Evolutionary conservation across 2,797 vertebrate species (phyloP), one percentile per base, ranked within the genome.

Genomic region (Centroberyx gerrardi): DNA sequence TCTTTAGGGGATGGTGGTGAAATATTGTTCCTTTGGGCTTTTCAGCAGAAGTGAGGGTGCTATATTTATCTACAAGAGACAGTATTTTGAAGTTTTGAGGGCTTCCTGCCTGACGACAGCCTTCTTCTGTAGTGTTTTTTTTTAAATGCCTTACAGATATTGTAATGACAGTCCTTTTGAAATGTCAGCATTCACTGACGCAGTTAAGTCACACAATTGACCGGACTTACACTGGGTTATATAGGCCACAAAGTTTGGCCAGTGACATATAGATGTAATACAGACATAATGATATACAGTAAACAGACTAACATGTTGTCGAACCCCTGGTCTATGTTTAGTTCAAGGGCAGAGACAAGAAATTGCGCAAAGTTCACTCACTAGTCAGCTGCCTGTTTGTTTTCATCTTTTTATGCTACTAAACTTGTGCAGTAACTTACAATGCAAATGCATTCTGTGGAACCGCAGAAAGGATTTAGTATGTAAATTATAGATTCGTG

Each of bases 11-110:
- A 76, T 29, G 67, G 5, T 77, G 76, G 60, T 58, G 70, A 85
- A 83, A 70, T 75, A 68, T 76, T 76, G 66, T 68, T 83, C 82
- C 71, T 89, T 85, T 88, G 70, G 74, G 84, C 72, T 86, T 90
- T 84, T 81, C 51, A 80, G 38, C 74, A 76, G 76, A 83, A 74
- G 62, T 52, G 69, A 84, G 68, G 71, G 38, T 49, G 81, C 82
- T 93, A 92, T 87, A 89, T 90, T 92, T 93, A 90, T 87, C 85
- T 78, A 33, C 85, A 83, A 49, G 62, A 88, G 66, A 71, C 76
- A 68, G 55, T 76, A 65, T 87, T 81, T 74, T 46, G 54, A 69
- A 59, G 69, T 82, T 87, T 85, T 78, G 64, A 83, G 69, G 60
- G 55, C 64, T 81, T 73, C 64, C 73, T 84, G 76, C 78, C 59